A percentile compares a stretch with the other conserved stretches of the same genome.
Conservation (phyloP, 2,888 invertebrate genomes). For the Chloroclysta siterata region DNA sequence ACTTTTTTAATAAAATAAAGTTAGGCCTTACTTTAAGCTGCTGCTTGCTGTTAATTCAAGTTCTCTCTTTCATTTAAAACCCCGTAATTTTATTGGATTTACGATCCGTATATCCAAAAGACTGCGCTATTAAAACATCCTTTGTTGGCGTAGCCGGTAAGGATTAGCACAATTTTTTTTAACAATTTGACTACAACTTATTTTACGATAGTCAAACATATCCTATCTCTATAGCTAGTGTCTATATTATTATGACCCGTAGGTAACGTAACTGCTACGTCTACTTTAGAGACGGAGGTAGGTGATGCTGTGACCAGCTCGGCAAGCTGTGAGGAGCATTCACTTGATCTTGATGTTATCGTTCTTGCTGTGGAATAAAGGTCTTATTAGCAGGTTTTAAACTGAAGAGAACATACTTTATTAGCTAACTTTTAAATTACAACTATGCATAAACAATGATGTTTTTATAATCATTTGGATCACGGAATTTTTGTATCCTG, state of each 20-base stretch:
- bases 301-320: slow-evolving; percentile 72
- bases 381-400: slow-evolving; percentile 25
- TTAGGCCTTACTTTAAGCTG: neutral
- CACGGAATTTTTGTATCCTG: no score
- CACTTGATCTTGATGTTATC: slow-evolving; percentile 79
- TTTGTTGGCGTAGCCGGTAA: slow-evolving; percentile 7
- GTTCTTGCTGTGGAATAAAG: slow-evolving; percentile 64
- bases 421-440: neutral
- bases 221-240: slow-evolving; percentile 75
- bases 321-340: slow-evolving; percentile 72
- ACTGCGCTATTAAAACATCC: slow-evolving; percentile 3
- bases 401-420: slow-evolving; percentile 17
- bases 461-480: no score
- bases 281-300: slow-evolving; percentile 69
- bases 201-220: slow-evolving; percentile 77
- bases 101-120: neutral
- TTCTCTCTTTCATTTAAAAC: neutral
- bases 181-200: slow-evolving; percentile 39
- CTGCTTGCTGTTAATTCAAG: neutral
- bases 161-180: neutral
- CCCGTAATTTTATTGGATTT: neutral
- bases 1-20: neutral
- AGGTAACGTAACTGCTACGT: slow-evolving; percentile 76
- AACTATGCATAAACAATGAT: no score
- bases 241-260: slow-evolving; percentile 60